Evolutionary conservation across 2,113 vertebrate genomes (phyloP), one percentile per base, ranked within the genome.

Genomic region (Ctenodactylus gundi): DNA sequence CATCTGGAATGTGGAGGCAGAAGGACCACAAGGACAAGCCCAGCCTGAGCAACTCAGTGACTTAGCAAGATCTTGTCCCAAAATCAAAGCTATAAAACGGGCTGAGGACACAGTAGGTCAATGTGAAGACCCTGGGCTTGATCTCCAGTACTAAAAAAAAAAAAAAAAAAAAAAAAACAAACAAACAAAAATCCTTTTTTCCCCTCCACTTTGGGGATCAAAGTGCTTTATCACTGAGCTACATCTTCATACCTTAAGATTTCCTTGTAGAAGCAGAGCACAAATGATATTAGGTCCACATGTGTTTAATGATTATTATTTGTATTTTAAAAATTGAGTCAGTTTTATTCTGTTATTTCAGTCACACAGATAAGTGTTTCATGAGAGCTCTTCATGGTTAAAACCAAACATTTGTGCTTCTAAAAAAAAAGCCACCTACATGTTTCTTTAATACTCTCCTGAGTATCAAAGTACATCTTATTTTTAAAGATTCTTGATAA

Each of bases 361-460:
- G 44, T 92, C 23, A 95, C 31, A 78, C 1, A 84, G 36, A 49
- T 67, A 95, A 67, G n/a, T 53, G n/a, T 85, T 58, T 82, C 58
- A 85, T 23, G 41, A 64, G 29, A 65, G 3, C 9, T 84, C 46
- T 83, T 17, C 68, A 76, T 5, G 39, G 31, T 81, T 58, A 95
- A 85, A 91, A 46, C 11, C 20, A 82, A 94, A 75, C 17, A 72
- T 10, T 81, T 78, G 29, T 20, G 10, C 25, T 87, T 94, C 21
- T 67, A 72, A 14, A 75, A 80, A 81, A 70, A 93, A 85, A 80
- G 5, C 15, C 83, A 53, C 58, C 55, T 17, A 68, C 20, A 70
- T 20, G 3, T 93, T 55, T 90, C 58, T 95, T 93, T 34, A 94
- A 94, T 49, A 62, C 6, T 77, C 34, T 85, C 44, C 65, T 65